Percentiles rank a stretch among this genome's conserved stretches.
These are phyloP conservation scores for Mythimna albipuncta DNA, from an alignment of 2,888 invertebrate species.

Conservation along the genomic window DNA sequence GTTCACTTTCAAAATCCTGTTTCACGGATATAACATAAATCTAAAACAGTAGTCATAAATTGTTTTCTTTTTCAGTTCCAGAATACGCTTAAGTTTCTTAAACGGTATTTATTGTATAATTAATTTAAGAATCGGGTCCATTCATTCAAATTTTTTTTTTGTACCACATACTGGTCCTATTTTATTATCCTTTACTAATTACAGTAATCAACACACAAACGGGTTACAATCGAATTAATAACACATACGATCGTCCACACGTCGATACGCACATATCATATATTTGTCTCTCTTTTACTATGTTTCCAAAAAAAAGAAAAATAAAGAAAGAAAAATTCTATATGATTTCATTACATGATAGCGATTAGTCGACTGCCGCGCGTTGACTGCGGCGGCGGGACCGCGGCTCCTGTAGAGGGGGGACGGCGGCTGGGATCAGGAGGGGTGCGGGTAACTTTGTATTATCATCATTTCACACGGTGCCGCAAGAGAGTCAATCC, in stretches of 20 bases:
- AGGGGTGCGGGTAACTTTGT: constrained; percentile 74
- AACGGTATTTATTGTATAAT: too few species aligned
- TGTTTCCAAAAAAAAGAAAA: constrained; percentile 86
- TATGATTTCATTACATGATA: constrained; percentile 88
- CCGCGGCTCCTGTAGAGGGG: constrained; percentile 80
- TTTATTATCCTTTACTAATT: constrained; percentile 23
- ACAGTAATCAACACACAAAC: constrained; percentile 73
- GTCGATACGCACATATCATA: constrained; percentile 90
- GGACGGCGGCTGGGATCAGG: constrained; percentile 76
- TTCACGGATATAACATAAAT: neutral
- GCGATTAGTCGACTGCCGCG: constrained; percentile 80
- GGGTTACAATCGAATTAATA: constrained; percentile 83
- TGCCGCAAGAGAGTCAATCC: constrained; percentile 54
- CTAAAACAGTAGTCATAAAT: neutral
- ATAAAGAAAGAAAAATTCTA: constrained; percentile 85
- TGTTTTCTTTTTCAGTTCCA: too few species aligned
- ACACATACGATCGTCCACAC: constrained; percentile 89
- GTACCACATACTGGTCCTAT: neutral
- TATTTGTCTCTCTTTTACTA: constrained; percentile 84
- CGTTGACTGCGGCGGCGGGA: constrained; percentile 74
- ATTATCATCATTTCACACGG: constrained; percentile 71
- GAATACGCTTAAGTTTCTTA: too few species aligned
- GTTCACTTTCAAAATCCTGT: too few species aligned
- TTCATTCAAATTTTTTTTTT: neutral
- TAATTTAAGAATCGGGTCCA: too few species aligned